phyloP scores from a whole-genome alignment of 2,888 invertebrate species.

The Dicroscelio sp. region DNA sequence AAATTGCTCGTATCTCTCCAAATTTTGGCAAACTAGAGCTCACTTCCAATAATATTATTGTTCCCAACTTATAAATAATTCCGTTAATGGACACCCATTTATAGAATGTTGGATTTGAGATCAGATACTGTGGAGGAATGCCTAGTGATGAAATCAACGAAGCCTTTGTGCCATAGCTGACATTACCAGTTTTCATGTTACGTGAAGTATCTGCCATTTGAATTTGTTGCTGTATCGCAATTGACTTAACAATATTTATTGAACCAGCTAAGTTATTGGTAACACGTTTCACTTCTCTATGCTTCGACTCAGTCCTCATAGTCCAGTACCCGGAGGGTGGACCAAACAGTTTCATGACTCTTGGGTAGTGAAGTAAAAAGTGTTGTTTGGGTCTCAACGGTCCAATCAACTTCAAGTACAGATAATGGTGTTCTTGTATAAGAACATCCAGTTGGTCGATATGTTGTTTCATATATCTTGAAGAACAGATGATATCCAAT shows the following conservation, averaged over 20 bases:
- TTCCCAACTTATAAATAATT: background rate
- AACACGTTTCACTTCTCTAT: background rate
- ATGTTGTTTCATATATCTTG: slow-evolving; percentile 10
- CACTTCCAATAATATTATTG: slow-evolving; percentile 5
- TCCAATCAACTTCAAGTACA: slow-evolving; percentile 21
- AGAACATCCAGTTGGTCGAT: slow-evolving; percentile 10
- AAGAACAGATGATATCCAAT: slow-evolving; percentile 36
- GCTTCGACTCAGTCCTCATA: background rate
- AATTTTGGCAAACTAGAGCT: background rate
- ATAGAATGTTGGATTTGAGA: background rate
- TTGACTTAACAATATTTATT: background rate
- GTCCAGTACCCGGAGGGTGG: background rate
- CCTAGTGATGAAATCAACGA: background rate
- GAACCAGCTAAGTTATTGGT: background rate
- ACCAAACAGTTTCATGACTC: background rate
- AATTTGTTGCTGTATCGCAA: background rate
- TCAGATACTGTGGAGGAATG: background rate
- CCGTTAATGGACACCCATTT: slow-evolving; percentile 16
- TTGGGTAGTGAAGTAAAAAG: background rate
- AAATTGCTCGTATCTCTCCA: background rate
- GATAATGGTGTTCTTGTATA: too few relatives aligned
- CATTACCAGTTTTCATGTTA: background rate
- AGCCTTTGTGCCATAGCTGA: background rate
- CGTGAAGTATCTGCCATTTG: slow-evolving; percentile 5
- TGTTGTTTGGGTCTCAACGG: slow-evolving; percentile 14